Percentiles rank a stretch among this genome's conserved stretches.
These are phyloP conservation scores for Equus przewalskii DNA, from an alignment of 2,113 vertebrate species.

Conservation along the genomic window DNA sequence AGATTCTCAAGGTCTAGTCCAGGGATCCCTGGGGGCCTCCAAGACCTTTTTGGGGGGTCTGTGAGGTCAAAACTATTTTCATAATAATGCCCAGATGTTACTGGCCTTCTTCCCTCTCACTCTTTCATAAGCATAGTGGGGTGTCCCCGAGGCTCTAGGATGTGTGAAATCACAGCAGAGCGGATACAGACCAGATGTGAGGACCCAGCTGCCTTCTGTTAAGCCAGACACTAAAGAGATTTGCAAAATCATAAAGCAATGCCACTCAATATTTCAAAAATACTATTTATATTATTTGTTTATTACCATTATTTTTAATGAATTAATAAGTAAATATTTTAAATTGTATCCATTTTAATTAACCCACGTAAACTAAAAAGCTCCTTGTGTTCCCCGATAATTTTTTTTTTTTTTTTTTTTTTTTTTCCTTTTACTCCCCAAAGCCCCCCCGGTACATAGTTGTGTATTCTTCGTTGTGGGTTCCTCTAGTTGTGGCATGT, in stretches of 20 bases:
- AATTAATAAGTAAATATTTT: background rate
- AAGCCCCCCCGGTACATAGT: too few species aligned
- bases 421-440: too few species aligned
- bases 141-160: background rate
- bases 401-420: too few species aligned
- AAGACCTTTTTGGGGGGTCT: background rate
- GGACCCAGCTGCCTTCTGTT: background rate
- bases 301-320: conserved; percentile 16
- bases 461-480: too few species aligned
- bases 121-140: background rate
- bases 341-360: conserved; percentile 36
- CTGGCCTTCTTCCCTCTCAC: background rate
- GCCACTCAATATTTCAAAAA: background rate
- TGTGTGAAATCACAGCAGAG: background rate
- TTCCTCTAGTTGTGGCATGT: too few species aligned
- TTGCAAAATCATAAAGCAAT: background rate
- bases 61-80: conserved; percentile 10
- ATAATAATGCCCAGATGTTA: background rate
- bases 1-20: background rate
- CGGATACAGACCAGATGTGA: background rate
- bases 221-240: background rate
- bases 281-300: background rate
- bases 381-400: background rate
- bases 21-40: background rate
- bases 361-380: conserved; percentile 5